Evolutionary conservation across 1,140 invertebrate species (phyloP), one percentile per base, ranked within the genome.

Genomic region (Leguminivora glycinivorella): DNA sequence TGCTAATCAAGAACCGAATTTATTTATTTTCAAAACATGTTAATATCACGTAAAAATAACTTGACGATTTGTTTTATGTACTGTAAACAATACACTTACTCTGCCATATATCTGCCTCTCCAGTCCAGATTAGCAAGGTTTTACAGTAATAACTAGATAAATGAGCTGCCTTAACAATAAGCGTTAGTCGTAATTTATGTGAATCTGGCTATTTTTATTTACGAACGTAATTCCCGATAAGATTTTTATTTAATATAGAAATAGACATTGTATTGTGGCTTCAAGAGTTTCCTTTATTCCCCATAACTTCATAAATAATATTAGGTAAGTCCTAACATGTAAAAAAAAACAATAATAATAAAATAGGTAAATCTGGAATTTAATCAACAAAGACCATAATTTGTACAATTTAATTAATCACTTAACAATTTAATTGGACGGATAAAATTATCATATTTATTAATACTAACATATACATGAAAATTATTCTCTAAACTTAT

Each of bases 401-500:
- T 52, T 6, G 22, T 52, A 52, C 17, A 52, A 22, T 52, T 52
- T 22, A 9, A 52, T 52, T 19, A 52, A 52, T 52, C 47, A 52
- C 17, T 22, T 52, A 52, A 22, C 47, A 52, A 22, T 52, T 22
- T 52, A 22, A 52, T 52, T 52, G 47, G 47, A 22, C 47, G 47
- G 47, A 52, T 52, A 22, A 52, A 52, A 52, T 52, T 52, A 52
- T 22, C 19, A 52, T 52, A 52, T 5, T 52, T 52, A 52, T 52
- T 22, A 52, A 52, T 52, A 22, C 47, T 22, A 22, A 52, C 17
- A 52, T 22, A 52, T 9, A 47, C 17, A 47, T 9, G 7, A 52
- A 52, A 52, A 52, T 67, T 81, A 89, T 72, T 91, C 96, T 82
- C 96, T 94, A 89, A 98, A 98, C 90, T 98, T 98, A 24, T 95